These are phyloP conservation scores for Hypocryptadius cinnamomeus DNA, from an alignment of 2,113 vertebrate species.

Conservation along the genomic window DNA sequence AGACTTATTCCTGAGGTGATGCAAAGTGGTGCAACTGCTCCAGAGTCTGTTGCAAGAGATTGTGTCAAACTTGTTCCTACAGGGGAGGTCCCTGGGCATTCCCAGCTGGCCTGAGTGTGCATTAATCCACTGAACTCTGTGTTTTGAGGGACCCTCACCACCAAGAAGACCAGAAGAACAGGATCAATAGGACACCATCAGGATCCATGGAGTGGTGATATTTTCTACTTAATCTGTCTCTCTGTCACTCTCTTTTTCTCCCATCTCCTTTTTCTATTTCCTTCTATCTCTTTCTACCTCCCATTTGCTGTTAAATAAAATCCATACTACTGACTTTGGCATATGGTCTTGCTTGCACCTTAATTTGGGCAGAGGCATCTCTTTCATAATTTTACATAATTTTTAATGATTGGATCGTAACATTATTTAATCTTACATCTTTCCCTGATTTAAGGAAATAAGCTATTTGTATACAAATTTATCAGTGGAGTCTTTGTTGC, in stretches of 20 bases:
- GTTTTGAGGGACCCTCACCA: not conserved
- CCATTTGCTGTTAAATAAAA: not conserved
- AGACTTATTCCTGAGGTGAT: no score
- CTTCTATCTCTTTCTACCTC: not conserved
- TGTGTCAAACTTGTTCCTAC: accelerated
- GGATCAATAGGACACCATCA: not conserved
- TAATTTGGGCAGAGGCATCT: not conserved
- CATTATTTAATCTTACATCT: not conserved
- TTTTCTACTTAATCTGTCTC: not conserved
- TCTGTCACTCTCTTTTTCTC: not conserved
- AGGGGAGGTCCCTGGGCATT: no score
- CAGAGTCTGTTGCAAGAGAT: not conserved
- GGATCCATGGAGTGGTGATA: not conserved
- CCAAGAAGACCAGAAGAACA: not conserved
- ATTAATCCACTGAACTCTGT: not conserved
- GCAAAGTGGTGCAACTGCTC: not conserved
- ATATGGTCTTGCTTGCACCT: not conserved
- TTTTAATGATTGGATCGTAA: not conserved
- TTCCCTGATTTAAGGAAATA: not conserved
- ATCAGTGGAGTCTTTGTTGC: not conserved
- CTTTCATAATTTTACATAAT: not conserved
- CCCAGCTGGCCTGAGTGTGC: not conserved
- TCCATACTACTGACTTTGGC: not conserved
- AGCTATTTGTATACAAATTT: not conserved
- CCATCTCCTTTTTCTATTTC: not conserved